Conservation (phyloP, 2,888 invertebrate genomes). For the Dynastes maya region DNA sequence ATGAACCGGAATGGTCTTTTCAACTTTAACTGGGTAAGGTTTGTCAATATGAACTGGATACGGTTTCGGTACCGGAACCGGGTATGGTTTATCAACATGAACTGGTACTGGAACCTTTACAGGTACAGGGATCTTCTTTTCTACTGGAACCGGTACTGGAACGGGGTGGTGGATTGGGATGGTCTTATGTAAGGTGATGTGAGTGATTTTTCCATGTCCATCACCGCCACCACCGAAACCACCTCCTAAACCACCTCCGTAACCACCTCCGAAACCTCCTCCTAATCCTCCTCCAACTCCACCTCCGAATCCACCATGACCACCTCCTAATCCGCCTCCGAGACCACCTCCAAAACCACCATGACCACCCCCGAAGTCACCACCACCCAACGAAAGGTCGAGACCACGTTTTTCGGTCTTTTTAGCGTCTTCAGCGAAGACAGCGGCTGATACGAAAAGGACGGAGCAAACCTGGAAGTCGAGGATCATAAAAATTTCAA, state of each 20-base stretch:
- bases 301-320: constrained; percentile 47
- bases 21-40: constrained; percentile 51
- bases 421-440: constrained; percentile 47
- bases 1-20: constrained; percentile 48
- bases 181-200: constrained; percentile 50
- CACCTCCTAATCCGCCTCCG: constrained; percentile 45
- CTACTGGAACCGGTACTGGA: constrained; percentile 49
- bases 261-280: constrained; percentile 48
- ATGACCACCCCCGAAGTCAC: constrained; percentile 36
- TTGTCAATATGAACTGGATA: constrained; percentile 52
- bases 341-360: constrained; percentile 42
- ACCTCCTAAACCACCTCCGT: constrained; percentile 27
- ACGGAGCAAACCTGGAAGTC: constrained; percentile 50
- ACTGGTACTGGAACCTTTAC: constrained; percentile 50
- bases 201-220: constrained; percentile 51
- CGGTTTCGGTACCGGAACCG: constrained; percentile 52
- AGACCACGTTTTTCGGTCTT: constrained; percentile 51
- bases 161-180: constrained; percentile 50
- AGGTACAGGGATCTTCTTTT: constrained; percentile 48
- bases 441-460: constrained; percentile 44
- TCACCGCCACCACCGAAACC: constrained; percentile 46
- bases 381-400: constrained; percentile 49
- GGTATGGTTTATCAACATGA: constrained; percentile 52
- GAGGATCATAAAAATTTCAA: background rate
- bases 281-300: constrained; percentile 49